Evolutionary conservation across 2,888 invertebrate genomes (phyloP), one percentile per base, ranked within the genome.

Genomic region (Aradus depressus): DNA sequence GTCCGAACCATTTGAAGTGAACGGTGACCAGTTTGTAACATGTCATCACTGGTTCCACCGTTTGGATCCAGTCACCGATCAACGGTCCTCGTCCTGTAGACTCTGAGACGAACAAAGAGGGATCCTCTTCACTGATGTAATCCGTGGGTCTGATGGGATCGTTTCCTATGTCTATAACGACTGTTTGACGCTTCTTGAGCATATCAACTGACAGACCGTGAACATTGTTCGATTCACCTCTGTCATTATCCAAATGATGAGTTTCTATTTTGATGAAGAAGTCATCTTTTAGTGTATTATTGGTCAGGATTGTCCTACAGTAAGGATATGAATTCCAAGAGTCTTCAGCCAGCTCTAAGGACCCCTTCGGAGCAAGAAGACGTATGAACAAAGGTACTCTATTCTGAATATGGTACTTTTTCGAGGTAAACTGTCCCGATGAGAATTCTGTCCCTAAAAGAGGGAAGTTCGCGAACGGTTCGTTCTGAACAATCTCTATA

Each of bases 271-370:
- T 82, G 65, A 96, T 84, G 60, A 81, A 73, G 73, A 96, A 95
- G 69, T 87, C 87, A 44, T 93, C 91, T 72, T 92, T 91, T 95
- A 96, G 95, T 70, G 85, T 90, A 60, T 87, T 85, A 73, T 70
- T 70, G 74, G 87, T 86, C 65, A 91, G 81, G 61, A 91, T 84
- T 63, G 97, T 98, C 75, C 88, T 84, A 73, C 95, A 96, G 72
- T 97, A 98, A 10, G 97, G 97, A 73, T 95, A 98, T 18, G 96
- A 96, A 72, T 98, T 98, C 97, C 97, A 98, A 60, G 96, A 96
- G 72, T 95, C 90, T 70, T 98, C 97, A 68, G 95, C 90, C 50
- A 98, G 85, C 72, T 95, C 91, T 65, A 98, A 72, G 47, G 95
- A 86, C 56, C 92, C 93, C 70, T 92, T 93, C 32, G 97, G 97